These are phyloP conservation scores for Leucoma salicis DNA, from an alignment of 2,888 invertebrate genomes.

Conservation along the genomic window DNA sequence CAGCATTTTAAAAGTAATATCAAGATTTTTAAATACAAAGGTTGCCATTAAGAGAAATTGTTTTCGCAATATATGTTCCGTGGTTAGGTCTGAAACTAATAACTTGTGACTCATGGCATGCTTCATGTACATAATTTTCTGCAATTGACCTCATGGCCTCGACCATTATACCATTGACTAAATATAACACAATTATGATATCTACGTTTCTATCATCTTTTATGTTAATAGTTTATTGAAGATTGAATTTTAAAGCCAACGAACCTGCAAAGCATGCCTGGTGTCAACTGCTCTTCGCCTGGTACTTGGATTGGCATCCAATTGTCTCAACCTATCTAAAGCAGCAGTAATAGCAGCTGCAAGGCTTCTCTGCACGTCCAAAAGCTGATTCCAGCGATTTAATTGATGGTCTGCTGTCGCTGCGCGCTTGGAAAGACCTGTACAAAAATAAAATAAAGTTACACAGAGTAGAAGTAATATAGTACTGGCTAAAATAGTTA, in stretches of 20 bases:
- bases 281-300: slow-evolving; percentile 88
- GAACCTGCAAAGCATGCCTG: slow-evolving; percentile 86
- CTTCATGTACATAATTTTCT: not conserved
- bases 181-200: not conserved
- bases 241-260: not conserved
- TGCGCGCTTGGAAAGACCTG: slow-evolving; percentile 82
- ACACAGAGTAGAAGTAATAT: too few species aligned
- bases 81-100: too few species aligned
- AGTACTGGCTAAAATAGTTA: too few species aligned
- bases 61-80: too few species aligned
- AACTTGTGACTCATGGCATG: not conserved
- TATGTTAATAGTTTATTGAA: not conserved
- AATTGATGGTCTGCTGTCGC: slow-evolving; percentile 82
- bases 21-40: too few species aligned
- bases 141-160: not conserved
- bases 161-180: not conserved
- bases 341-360: slow-evolving; percentile 86
- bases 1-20: too few species aligned
- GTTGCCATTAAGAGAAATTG: too few species aligned
- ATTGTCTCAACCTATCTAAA: slow-evolving; percentile 88
- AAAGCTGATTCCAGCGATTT: slow-evolving; percentile 88
- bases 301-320: slow-evolving; percentile 89
- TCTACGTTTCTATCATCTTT: not conserved
- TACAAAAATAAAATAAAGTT: not conserved
- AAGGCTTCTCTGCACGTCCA: slow-evolving; percentile 86